Evolutionary conservation across 2,797 vertebrate genomes (phyloP), one percentile per base, ranked within the genome.

Genomic region (Enteromius argenteus): DNA sequence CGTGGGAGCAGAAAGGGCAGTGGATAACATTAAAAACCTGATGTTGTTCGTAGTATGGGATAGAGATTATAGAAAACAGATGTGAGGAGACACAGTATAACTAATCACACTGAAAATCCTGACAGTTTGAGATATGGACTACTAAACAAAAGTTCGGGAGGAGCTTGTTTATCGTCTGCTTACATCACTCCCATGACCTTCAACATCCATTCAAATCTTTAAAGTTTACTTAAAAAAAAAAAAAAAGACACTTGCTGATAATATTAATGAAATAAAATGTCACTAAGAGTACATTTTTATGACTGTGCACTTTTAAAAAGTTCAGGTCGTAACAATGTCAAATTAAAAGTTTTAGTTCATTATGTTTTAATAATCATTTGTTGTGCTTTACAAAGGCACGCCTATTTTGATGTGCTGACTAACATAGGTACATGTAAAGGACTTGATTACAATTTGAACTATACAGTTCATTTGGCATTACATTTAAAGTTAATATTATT

Each of bases 51-150:
- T 27, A 83, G 62, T 56, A 42, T 76, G 44, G 30, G 46, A 30
- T 60, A 66, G 58, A 66, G 58, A 83, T 53, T 67, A 76, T 66
- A 67, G 32, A 76, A 83, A 83, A 32, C 60, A 76, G 72, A 83
- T 83, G 72, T 76, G 72, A 83, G 56, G 35, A 76, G n/a, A 76
- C 49, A 68, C n/a, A 51, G 60, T 15, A 39, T 83, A 67, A 83
- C 60, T 75, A 83, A 67, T 75, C 60, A 30, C 35, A 39, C 81
- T 66, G 15, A 66, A 39, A 75, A 75, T 39, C 15, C 15, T 66
- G 35, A 64, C 72, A 75, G 15, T 64, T 46, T 64, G 42, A 79
- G 42, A 35, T 46, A 66, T 66, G 15, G 39, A 35, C 15, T 32
- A 27, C 58, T n/a, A 66, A 44, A 79, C 42, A 32, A 66, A 62